A percentile compares a stretch with the other conserved stretches of the same genome.
phyloP scores from a whole-genome alignment of 2,888 invertebrate genomes.

The Plagiodera versicolora region DNA sequence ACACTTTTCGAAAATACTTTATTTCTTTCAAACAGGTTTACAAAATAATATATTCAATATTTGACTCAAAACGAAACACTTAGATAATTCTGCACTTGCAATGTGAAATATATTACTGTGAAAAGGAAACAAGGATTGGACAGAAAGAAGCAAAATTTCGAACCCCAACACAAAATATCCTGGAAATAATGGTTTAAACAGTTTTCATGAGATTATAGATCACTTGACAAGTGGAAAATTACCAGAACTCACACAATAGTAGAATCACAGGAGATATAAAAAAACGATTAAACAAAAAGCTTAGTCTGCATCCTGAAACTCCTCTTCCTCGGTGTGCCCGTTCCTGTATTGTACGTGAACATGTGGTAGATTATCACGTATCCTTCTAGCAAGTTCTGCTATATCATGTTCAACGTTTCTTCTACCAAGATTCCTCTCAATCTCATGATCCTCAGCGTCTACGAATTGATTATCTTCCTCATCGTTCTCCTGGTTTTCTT shows the following conservation, averaged over 20 bases:
- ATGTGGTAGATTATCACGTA: constrained; percentile 52
- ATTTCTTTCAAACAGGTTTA: no score
- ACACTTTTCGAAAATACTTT: neutral
- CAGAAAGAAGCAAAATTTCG: no score
- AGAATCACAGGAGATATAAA: constrained; percentile 16
- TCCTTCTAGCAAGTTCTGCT: constrained; percentile 48
- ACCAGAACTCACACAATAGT: neutral
- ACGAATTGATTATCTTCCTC: constrained; percentile 57
- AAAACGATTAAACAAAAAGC: constrained; percentile 16
- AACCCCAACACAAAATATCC: no score
- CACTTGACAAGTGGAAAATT: no score
- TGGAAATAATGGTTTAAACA: no score
- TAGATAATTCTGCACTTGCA: no score
- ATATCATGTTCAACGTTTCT: constrained; percentile 53
- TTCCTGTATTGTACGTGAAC: constrained; percentile 44
- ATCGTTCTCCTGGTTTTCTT: constrained; percentile 58
- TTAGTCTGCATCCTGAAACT: constrained; percentile 64
- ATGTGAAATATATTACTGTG: no score
- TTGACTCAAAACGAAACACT: no score
- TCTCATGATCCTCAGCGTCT: constrained; percentile 54
- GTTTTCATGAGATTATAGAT: no score
- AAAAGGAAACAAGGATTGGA: no score
- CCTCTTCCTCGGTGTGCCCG: constrained; percentile 51
- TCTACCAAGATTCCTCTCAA: constrained; percentile 52
- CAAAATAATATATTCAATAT: no score